A percentile compares a stretch with the other conserved stretches of the same genome.
Conservation (phyloP, 2,888 invertebrate genomes). For the Bombylius major region DNA sequence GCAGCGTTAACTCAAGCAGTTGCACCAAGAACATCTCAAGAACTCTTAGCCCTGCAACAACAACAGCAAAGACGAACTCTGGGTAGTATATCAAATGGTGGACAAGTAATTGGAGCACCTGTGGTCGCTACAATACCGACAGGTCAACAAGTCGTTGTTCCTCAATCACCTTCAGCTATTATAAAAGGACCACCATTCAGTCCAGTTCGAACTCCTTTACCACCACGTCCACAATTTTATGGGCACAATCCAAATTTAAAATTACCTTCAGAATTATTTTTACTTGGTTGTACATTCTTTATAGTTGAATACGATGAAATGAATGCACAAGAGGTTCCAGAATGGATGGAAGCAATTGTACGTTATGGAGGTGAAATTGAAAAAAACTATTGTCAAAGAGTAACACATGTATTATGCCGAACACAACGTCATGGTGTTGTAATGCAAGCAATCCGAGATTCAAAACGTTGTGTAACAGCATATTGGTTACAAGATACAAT, state of each 20-base stretch:
- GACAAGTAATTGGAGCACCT: slow-evolving; percentile 21
- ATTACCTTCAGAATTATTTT: slow-evolving; percentile 75
- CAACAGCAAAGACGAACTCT: slow-evolving; percentile 40
- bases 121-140: slow-evolving; percentile 22
- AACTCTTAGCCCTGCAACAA: slow-evolving; percentile 43
- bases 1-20: slow-evolving; percentile 42
- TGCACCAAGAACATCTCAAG: slow-evolving; percentile 35
- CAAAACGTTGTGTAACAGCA: slow-evolving; percentile 64
- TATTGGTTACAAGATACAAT: slow-evolving; percentile 90
- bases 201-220: slow-evolving; percentile 41
- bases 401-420: slow-evolving; percentile 86
- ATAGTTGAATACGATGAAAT: slow-evolving; percentile 70
- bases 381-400: slow-evolving; percentile 65
- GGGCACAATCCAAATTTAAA: slow-evolving; percentile 89
- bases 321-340: slow-evolving; percentile 45
- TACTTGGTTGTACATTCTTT: slow-evolving; percentile 87
- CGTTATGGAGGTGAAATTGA: slow-evolving; percentile 84
- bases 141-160: slow-evolving; percentile 14
- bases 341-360: slow-evolving; percentile 61
- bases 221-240: slow-evolving; percentile 66
- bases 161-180: slow-evolving; percentile 19
- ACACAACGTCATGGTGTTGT: slow-evolving; percentile 84
- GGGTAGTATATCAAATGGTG: slow-evolving; percentile 42
- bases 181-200: slow-evolving; percentile 30
- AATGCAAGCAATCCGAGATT: slow-evolving; percentile 60